Base-by-base conservation (phyloP, 64 coral and sea anemone genomes). In the Porites australiensis region DNA sequence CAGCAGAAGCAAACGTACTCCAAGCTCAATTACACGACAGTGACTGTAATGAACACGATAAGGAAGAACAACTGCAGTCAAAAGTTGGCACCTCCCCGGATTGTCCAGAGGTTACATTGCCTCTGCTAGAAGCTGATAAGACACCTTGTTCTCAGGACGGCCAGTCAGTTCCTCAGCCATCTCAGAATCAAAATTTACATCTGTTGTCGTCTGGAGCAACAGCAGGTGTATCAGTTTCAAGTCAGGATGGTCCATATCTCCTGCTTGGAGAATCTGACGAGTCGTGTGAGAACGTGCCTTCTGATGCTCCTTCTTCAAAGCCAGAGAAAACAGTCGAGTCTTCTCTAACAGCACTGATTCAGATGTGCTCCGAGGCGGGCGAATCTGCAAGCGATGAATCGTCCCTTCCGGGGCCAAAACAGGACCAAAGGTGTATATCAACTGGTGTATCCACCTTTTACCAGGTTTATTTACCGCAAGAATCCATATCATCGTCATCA, bases 341-440 rank as follows among this genome's bases (percentile, higher is more conserved):
- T 66, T 83, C 80, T 66, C 80, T 83, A n/a, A 49, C 44, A 48
- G 80, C 80, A 2, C n/a, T 83, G 45, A 83, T 83, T 64, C 59
- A 20, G 43, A 65, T 83, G 80, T 83, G 80, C 44, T 83, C 80
- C 18, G 44, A 21, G 16, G 60, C 80, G 4, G 80, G 45, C 16
- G 18, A 6, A 49, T 19, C 44, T 83, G 47, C 66, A 44, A 62
- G 23, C 60, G 43, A 65, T 61, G 15, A 13, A 50, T 14, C 44
- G 1, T 83, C 15, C 47, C 47, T 19, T 50, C 47, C 73, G 45
- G 5, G 73, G 15, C 50, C 46, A 4, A 50, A 76, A 19, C 7
- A 76, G 47, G 37, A 74, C 12, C 71, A 46, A 5, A 44, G 45
- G 13, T 11, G 5, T 12, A 7, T 57, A 57, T 9, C 54, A 57